A percentile compares a stretch with the other conserved stretches of the same genome.
Conservation (phyloP, 1,140 invertebrate species). For the Zelostemma sp. region DNA sequence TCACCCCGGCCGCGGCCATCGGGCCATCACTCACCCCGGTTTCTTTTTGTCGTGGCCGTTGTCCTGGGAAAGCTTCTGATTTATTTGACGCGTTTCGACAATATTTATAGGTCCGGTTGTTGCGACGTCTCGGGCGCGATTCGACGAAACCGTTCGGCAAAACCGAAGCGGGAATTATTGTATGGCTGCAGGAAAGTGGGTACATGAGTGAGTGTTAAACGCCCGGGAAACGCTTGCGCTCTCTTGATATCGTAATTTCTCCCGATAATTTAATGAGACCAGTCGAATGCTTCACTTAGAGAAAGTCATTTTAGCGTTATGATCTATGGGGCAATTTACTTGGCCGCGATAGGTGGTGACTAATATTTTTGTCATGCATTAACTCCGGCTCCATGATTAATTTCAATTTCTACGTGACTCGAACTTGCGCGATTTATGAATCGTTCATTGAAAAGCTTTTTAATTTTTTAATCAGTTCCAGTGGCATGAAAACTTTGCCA, state of each 20-base stretch:
- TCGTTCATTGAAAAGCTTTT: too few relatives aligned
- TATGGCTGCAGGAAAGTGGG: not conserved
- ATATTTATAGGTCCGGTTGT: conserved; percentile 70
- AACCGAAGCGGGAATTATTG: not conserved
- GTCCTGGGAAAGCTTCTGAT: conserved; percentile 69
- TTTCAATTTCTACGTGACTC: too few relatives aligned
- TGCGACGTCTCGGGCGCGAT: conserved; percentile 40
- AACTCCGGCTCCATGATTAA: not conserved
- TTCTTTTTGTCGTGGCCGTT: conserved; percentile 59
- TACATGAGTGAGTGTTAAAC: too few relatives aligned
- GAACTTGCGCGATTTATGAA: too few relatives aligned
- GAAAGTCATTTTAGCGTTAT: conserved; percentile 1
- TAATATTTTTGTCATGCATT: conserved; percentile 5
- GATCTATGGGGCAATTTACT: not conserved
- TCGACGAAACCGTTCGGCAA: conserved; percentile 44
- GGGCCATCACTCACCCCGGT: conserved; percentile 62
- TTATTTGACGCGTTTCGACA: conserved; percentile 68
- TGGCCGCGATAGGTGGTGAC: not conserved
- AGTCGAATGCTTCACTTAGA: not conserved
- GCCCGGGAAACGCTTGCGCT: too few relatives aligned
- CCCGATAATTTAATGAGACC: conserved; percentile 9
- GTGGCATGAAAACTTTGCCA: too few relatives aligned
- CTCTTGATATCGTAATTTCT: conserved; percentile 15
- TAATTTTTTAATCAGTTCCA: too few relatives aligned
- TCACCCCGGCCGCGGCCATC: conserved; percentile 62